Evolutionary conservation across 2,797 vertebrate species (phyloP).

Genomic region (Poecilia velifera): DNA sequence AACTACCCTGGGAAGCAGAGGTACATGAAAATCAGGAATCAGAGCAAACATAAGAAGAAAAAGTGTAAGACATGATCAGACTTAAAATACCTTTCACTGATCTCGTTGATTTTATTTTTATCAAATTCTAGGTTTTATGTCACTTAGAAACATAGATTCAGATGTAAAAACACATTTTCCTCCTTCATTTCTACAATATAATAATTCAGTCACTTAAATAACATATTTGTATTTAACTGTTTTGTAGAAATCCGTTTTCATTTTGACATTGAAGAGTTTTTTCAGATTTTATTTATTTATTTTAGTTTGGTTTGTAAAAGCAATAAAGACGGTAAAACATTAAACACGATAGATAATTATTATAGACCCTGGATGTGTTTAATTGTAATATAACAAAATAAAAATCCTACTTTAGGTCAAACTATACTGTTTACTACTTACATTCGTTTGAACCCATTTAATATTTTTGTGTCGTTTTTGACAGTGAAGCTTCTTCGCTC

Average conservation of each 20-base stretch:
- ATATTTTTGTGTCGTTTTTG: background rate
- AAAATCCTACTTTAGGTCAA: background rate
- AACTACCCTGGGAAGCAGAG: constrained; percentile 89
- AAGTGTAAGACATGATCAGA: background rate
- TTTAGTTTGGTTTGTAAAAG: background rate
- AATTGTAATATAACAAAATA: background rate
- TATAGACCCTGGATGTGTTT: background rate
- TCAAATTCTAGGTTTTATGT: too few species aligned
- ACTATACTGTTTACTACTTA: background rate
- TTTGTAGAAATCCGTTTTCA: too few species aligned
- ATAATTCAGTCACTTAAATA: too few species aligned
- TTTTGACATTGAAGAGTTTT: too few species aligned
- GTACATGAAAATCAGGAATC: constrained; percentile 61
- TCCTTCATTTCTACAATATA: too few species aligned
- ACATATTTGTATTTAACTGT: too few species aligned
- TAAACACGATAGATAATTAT: background rate
- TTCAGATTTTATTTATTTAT: too few species aligned
- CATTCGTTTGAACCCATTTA: background rate
- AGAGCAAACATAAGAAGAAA: background rate
- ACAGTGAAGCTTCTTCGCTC: background rate
- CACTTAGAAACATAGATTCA: background rate
- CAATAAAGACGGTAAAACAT: background rate
- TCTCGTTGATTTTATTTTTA: too few species aligned
- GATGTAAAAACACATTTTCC: background rate
- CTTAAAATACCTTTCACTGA: too few species aligned